phyloP scores from a whole-genome alignment of 2,797 vertebrate genomes.

The Anisognathus igniventris region DNA sequence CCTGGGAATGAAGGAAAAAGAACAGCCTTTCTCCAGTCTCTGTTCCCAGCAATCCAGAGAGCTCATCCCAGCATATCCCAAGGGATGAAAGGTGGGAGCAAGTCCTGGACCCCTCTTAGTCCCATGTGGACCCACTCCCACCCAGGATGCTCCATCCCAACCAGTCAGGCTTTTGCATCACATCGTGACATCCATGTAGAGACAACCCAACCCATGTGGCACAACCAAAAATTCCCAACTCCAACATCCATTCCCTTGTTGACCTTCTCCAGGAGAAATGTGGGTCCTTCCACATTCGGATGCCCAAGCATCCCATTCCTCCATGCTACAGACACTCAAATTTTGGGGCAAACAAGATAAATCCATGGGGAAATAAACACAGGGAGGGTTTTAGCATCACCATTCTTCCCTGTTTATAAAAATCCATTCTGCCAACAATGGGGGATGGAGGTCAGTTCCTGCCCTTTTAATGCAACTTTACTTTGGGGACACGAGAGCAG shows the following conservation, averaged over 20 bases:
- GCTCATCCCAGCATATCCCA: not conserved
- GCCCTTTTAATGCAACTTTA: not conserved
- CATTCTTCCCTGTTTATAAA: not conserved
- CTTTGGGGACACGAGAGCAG: not conserved
- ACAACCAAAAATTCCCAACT: rapidly evolving
- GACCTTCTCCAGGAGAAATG: not conserved
- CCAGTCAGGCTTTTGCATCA: not conserved
- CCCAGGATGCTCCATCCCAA: not conserved
- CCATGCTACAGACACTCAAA: not conserved
- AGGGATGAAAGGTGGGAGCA: not conserved
- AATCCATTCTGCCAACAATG: rapidly evolving
- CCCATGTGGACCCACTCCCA: rapidly evolving
- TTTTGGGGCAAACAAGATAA: rapidly evolving
- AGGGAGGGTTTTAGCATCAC: not conserved
- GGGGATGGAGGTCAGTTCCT: not conserved
- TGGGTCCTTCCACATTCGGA: rapidly evolving
- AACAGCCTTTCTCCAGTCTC: not conserved
- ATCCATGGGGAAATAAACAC: not conserved
- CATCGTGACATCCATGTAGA: rapidly evolving
- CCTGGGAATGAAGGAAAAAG: not conserved
- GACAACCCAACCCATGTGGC: rapidly evolving
- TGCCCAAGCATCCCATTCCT: rapidly evolving
- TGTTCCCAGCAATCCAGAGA: not conserved
- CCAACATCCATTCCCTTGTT: not conserved
- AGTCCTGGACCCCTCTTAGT: not conserved